phyloP scores from a whole-genome alignment of 2,797 vertebrate genomes.

The Glyptemys insculpta region DNA sequence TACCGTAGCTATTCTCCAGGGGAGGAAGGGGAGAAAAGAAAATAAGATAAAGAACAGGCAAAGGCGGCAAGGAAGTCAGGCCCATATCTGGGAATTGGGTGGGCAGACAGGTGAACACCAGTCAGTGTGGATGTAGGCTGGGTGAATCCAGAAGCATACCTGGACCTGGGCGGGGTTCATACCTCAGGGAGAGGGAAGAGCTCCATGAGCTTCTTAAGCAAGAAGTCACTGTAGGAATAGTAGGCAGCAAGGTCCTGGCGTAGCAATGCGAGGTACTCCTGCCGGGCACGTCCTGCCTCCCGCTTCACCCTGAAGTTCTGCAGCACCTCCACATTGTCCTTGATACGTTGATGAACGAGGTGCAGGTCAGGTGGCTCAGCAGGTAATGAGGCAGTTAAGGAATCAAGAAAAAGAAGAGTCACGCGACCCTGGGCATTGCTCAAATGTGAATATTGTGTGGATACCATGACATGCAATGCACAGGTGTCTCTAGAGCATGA shows the following conservation, averaged over 20 bases:
- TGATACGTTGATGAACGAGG: constrained; percentile 91
- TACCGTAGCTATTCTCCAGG: background rate
- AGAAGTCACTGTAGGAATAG: constrained; percentile 95
- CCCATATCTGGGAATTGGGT: background rate
- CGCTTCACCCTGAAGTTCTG: constrained; percentile 89
- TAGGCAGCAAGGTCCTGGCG: constrained; percentile 92
- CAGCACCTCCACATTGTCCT: constrained; percentile 94
- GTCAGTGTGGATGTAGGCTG: background rate
- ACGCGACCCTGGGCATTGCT: background rate
- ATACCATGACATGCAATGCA: background rate
- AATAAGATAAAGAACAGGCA: rapidly evolving
- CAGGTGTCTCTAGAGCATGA: background rate
- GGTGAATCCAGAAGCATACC: background rate
- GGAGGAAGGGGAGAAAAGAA: background rate
- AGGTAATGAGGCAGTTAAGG: constrained; percentile 81
- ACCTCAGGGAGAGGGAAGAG: constrained; percentile 96
- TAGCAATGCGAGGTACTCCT: constrained; percentile 90
- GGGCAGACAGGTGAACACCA: background rate
- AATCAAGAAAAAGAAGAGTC: background rate
- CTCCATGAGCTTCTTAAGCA: constrained; percentile 91
- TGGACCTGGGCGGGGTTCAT: background rate
- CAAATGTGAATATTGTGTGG: background rate
- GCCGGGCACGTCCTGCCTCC: constrained; percentile 88
- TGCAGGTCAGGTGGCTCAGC: constrained; percentile 88
- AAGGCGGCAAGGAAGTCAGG: background rate